Conservation (phyloP, 2,113 vertebrate genomes). For the Anolis carolinensis region DNA sequence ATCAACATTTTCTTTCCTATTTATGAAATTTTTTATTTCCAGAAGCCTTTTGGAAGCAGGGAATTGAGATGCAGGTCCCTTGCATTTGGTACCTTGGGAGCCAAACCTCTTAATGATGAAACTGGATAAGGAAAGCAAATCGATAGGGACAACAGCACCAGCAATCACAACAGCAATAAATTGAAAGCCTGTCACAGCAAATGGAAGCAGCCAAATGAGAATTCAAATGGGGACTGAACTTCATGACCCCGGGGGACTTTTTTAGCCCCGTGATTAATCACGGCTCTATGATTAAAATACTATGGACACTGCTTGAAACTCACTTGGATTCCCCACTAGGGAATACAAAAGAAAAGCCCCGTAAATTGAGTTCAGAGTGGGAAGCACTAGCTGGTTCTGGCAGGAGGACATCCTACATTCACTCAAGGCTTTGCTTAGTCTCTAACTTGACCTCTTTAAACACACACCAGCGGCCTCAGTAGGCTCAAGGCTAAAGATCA, state of each 20-base stretch:
- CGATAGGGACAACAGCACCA: slow-evolving; percentile 2
- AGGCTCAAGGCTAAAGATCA: neutral
- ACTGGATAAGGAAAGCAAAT: slow-evolving; percentile 5
- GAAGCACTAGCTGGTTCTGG: neutral
- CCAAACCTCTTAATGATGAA: neutral
- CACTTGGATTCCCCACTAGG: neutral
- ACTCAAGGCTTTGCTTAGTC: neutral
- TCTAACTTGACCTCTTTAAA: neutral
- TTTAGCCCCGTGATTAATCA: slow-evolving; percentile 1
- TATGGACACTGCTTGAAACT: neutral
- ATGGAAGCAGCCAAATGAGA: slow-evolving; percentile 9
- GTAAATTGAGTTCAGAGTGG: slow-evolving; percentile 5
- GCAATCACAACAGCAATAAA: slow-evolving; percentile 7
- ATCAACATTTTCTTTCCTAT: neutral
- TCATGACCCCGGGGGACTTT: neutral
- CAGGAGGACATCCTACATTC: neutral
- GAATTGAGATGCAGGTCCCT: neutral
- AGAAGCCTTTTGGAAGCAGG: neutral
- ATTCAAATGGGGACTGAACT: slow-evolving; percentile 7
- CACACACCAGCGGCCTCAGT: neutral
- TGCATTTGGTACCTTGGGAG: neutral
- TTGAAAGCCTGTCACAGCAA: neutral
- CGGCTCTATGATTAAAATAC: neutral
- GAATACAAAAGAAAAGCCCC: neutral
- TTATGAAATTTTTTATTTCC: neutral